Evolutionary conservation across 1,140 invertebrate species (phyloP), one percentile per base, ranked within the genome.

Genomic region (Caenorhabditis brenneri): DNA sequence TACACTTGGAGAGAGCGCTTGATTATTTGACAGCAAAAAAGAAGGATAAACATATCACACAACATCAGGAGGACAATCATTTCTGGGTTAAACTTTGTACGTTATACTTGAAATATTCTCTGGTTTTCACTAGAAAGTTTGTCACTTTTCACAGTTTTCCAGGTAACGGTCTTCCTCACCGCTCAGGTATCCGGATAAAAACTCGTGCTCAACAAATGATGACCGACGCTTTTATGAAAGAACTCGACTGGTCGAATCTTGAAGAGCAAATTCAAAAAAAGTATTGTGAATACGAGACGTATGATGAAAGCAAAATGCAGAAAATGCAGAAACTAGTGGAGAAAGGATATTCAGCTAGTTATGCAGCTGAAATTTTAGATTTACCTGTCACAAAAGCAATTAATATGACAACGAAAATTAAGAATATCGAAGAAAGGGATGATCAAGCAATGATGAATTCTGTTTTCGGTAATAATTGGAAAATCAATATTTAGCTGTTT

Each of bases 131-230:
- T 55, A 5, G 5, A 9, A n/a, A n/a, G n/a, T 27, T 27, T 55
- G 51, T 5, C 4, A 5, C 19, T 55, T 55, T 5, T 19, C 6
- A n/a, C n/a, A 19, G 6, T 55, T 55, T 55, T 33, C 4, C 58
- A 65, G 58, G 58, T 36, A 2, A 42, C n/a, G 65, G 65, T 42
- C 65, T 74, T n/a, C 65, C 65, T 0, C 65, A 74, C 15, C 65
- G 65, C 10, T 22, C 65, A 6, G 65, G 36, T 10, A 9, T 10
- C 2, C 7, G n/a, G 1, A 74, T 74, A 19, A 74, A 74, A 74
- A 22, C 7, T 4, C 65, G 65, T 19, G 65, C 65, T 6, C 24
- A 36, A 0, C 10, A n/a, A n/a, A 74, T 74, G 65, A 42, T 74
- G 36, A 74, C 36, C 15, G 27, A 31, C 10, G 2, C 15, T 10